phyloP scores from a whole-genome alignment of 2,797 vertebrate genomes.

The Rhynchonycteris naso region DNA sequence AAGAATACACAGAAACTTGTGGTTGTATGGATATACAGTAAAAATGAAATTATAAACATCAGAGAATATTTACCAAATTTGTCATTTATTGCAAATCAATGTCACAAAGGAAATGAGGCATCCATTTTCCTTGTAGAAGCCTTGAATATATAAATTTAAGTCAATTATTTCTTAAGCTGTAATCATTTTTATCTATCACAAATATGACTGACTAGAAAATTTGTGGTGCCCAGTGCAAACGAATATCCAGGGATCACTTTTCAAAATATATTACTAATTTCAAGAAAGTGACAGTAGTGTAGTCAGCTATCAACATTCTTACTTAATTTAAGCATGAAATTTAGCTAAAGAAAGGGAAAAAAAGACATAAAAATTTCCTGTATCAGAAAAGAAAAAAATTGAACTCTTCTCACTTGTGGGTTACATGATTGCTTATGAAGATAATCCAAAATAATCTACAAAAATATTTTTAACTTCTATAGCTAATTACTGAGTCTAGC shows the following conservation, averaged over 20 bases:
- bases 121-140: not conserved
- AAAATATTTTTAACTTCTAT: not conserved
- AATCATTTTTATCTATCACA: not conserved
- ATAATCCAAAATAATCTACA: not conserved
- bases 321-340: too few relatives aligned
- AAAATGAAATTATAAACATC: constrained; percentile 1
- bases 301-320: too few relatives aligned
- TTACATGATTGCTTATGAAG: not conserved
- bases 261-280: not conserved
- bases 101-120: constrained; percentile 12
- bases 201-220: not conserved
- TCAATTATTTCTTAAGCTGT: not conserved
- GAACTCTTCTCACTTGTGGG: not conserved
- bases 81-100: constrained; percentile 18
- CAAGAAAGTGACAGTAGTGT: not conserved
- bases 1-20: not conserved
- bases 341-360: too few relatives aligned
- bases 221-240: not conserved
- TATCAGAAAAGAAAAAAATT: not conserved
- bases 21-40: not conserved
- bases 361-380: too few relatives aligned
- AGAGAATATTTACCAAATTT: not conserved
- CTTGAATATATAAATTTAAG: not conserved
- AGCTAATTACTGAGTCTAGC: not conserved
- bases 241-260: accelerated